Evolutionary conservation across 2,888 invertebrate genomes (phyloP).

Genomic region (Portevinia maculata): DNA sequence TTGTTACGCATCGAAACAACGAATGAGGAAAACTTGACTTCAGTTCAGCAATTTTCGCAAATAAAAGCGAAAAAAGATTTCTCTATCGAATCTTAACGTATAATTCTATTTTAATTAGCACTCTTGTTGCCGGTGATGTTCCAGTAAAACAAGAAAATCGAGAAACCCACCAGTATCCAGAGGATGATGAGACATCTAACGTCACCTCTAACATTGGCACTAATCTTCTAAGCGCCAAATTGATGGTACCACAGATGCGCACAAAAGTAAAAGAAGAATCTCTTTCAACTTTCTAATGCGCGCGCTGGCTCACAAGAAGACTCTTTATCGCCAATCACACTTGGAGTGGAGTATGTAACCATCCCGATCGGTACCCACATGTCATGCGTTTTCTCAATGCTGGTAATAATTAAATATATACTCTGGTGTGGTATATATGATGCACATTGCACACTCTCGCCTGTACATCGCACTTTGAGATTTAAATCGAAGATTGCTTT

Average conservation of each 20-base stretch:
- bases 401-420: slow-evolving; percentile 35
- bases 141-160: slow-evolving; percentile 50
- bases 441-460: slow-evolving; percentile 1
- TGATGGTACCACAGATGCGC: slow-evolving; percentile 37
- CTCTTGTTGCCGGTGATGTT: slow-evolving; percentile 27
- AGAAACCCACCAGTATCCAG: slow-evolving; percentile 24
- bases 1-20: slow-evolving; percentile 23
- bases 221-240: slow-evolving; percentile 56
- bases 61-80: slow-evolving; percentile 52
- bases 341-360: neutral
- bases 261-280: slow-evolving; percentile 42
- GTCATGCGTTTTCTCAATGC: slow-evolving; percentile 38
- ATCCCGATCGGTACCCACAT: slow-evolving; percentile 17
- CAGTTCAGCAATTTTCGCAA: slow-evolving; percentile 27
- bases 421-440: neutral
- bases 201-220: slow-evolving; percentile 56
- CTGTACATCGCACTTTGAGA: slow-evolving; percentile 4
- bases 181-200: slow-evolving; percentile 32
- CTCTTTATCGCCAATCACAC: slow-evolving; percentile 40
- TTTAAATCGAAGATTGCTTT: slow-evolving; percentile 52
- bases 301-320: slow-evolving; percentile 26
- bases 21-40: slow-evolving; percentile 9
- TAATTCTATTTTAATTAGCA: slow-evolving; percentile 55
- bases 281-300: slow-evolving; percentile 51
- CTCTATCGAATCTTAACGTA: slow-evolving; percentile 48